Base-by-base conservation (phyloP, 2,797 vertebrate genomes). In the Notolabrus celidotus region DNA sequence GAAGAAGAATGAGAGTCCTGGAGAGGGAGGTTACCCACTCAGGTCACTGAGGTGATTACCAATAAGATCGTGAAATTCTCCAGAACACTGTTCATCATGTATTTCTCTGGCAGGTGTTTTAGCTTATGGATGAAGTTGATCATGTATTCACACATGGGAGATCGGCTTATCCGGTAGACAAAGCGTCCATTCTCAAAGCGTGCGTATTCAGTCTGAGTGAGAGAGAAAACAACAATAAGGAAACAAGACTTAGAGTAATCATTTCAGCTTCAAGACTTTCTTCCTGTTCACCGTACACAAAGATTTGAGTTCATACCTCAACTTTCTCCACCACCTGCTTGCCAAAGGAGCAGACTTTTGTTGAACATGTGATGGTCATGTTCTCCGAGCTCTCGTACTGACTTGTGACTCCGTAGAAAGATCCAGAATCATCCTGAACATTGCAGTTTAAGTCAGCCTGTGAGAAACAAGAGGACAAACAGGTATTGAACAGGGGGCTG, bases 31-130 rank as follows among this genome's bases (percentile, higher is more conserved):
- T 57, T 7, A 27, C 56, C 81, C 79, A 53, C 73, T 67, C 52
- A 42, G 77, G 67, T 78, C 77, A 72, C 33, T 36, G 54, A 71
- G 50, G 52, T 65, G 53, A 90, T 92, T 96, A 99, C 98, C 98
- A 99, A 93, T 93, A 99, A 94, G 92, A 99, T 99, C 31, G 98
- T 99, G 89, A 99, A 99, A 91, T 99, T 99, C 95, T 99, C 98
- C 96, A 99, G 94, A 60, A 99, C 98, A 8, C 98, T 99, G 95
- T 99, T 99, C 98, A 99, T 99, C 98, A 99, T 99, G 86, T 99
- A 99, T 90, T 99, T 99, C 92, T 99, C 98, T 19, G 98, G 98
- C 93, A 99, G 94, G 92, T 99, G 98, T 90, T 99, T 99, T 82
- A 99, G 95, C 87, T 99, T 99, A 93, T 99, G 98, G 92, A 99